phyloP scores from a whole-genome alignment of 2,888 invertebrate species.

The Apodemia mormo region DNA sequence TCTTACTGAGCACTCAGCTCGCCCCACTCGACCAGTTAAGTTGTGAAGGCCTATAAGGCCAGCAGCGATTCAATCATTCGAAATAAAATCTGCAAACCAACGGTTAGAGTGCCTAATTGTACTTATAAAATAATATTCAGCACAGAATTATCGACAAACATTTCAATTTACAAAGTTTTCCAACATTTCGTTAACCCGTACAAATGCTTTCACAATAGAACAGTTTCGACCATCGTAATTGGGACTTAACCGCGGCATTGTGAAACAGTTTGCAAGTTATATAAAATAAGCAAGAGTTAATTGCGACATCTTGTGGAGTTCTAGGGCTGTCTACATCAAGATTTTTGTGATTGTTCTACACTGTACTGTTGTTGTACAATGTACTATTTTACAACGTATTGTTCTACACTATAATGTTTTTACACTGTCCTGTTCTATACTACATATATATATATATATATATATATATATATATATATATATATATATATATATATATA shows the following conservation, averaged over 20 bases:
- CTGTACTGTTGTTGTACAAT: too few species aligned
- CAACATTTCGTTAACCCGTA: background rate
- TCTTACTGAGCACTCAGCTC: too few species aligned
- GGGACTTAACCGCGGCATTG: background rate
- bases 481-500: too few species aligned
- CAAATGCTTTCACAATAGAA: slow-evolving; percentile 6
- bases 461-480: too few species aligned
- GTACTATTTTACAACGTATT: too few species aligned
- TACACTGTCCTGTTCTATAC: too few species aligned
- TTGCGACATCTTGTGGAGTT: slow-evolving; percentile 14
- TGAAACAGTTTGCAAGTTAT: background rate
- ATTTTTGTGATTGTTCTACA: background rate
- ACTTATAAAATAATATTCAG: background rate
- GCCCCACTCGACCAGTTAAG: too few species aligned
- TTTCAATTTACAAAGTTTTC: background rate
- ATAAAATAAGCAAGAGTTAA: slow-evolving; percentile 15
- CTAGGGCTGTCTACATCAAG: background rate
- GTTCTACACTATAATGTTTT: too few species aligned
- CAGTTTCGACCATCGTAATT: background rate
- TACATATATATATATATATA: too few species aligned
- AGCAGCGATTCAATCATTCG: too few species aligned
- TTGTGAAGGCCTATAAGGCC: too few species aligned
- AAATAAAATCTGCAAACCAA: too few species aligned
- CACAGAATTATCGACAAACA: background rate
- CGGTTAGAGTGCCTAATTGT: background rate